Conservation (phyloP, 2,797 vertebrate genomes). For the Myripristis jacobus region DNA sequence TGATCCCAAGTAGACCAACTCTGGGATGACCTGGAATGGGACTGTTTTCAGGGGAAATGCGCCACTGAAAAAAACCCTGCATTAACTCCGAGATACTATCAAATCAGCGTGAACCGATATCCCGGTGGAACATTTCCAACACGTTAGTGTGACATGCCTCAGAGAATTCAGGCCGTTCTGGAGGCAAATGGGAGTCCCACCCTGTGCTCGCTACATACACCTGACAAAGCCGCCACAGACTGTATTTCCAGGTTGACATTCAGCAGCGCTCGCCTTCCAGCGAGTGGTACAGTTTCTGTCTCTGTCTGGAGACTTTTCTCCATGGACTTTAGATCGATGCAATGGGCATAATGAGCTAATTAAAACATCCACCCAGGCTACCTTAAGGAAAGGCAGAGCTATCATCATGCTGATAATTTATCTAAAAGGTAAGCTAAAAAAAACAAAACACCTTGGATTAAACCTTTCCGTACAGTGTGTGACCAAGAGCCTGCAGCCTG, state of each 20-base stretch:
- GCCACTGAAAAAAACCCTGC: slow-evolving; percentile 24
- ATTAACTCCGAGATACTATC: slow-evolving; percentile 11
- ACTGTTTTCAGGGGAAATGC: slow-evolving; percentile 18
- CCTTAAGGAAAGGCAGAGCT: slow-evolving; percentile 24
- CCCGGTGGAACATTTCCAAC: neutral
- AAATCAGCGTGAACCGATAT: neutral
- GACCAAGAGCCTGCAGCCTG: neutral
- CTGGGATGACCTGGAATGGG: slow-evolving; percentile 21
- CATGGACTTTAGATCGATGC: slow-evolving; percentile 49
- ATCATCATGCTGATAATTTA: slow-evolving; percentile 17
- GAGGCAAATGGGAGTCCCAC: slow-evolving; percentile 2
- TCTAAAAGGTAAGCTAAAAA: neutral
- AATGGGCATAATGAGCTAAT: slow-evolving; percentile 54
- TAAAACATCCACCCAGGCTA: slow-evolving; percentile 48
- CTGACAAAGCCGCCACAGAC: slow-evolving; percentile 8
- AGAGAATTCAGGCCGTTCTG: slow-evolving; percentile 5
- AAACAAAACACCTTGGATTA: neutral
- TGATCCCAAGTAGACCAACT: slow-evolving; percentile 26
- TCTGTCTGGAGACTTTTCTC: slow-evolving; percentile 26
- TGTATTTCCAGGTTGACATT: neutral
- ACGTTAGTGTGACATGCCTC: neutral
- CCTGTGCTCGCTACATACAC: neutral
- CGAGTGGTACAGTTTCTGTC: slow-evolving; percentile 30
- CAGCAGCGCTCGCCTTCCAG: slow-evolving; percentile 17
- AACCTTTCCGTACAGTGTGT: slow-evolving; percentile 6